Conservation (phyloP, 2,113 vertebrate genomes). For the Hippocampus guttulatus region DNA sequence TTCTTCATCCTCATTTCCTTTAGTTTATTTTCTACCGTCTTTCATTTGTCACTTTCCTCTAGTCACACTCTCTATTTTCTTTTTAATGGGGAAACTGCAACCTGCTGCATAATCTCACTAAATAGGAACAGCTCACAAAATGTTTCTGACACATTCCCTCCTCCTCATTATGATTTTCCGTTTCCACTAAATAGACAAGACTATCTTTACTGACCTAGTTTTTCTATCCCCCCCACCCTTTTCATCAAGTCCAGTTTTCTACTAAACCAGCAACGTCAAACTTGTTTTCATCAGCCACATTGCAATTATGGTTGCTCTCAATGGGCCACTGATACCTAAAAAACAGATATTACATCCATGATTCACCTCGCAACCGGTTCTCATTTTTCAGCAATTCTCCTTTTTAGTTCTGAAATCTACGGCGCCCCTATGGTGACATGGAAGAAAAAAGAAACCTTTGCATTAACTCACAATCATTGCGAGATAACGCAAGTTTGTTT, state of each 20-base stretch:
- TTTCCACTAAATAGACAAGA: slow-evolving; percentile 10
- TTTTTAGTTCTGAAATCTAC: no score
- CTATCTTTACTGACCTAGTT: slow-evolving; percentile 2
- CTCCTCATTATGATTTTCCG: slow-evolving; percentile 19
- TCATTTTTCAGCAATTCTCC: no score
- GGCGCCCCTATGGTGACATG: no score
- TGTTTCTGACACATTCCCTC: slow-evolving; percentile 45
- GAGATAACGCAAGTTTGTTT: no score
- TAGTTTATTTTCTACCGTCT: not conserved
- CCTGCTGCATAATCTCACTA: slow-evolving; percentile 43
- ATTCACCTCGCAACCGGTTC: no score
- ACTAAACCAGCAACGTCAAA: slow-evolving; percentile 14
- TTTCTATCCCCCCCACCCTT: not conserved
- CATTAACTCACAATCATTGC: no score
- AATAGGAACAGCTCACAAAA: slow-evolving; percentile 52
- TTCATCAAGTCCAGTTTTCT: slow-evolving; percentile 14
- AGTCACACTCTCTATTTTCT: slow-evolving; percentile 3
- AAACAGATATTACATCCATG: no score
- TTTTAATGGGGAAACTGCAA: not conserved
- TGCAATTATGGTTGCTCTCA: not conserved
- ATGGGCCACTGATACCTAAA: not conserved
- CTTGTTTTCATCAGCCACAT: not conserved
- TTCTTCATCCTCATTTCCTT: slow-evolving; percentile 10
- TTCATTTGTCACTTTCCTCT: slow-evolving; percentile 21
- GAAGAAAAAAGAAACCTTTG: no score